Base-by-base conservation (phyloP, 2,113 vertebrate genomes). In the Otis tarda region DNA sequence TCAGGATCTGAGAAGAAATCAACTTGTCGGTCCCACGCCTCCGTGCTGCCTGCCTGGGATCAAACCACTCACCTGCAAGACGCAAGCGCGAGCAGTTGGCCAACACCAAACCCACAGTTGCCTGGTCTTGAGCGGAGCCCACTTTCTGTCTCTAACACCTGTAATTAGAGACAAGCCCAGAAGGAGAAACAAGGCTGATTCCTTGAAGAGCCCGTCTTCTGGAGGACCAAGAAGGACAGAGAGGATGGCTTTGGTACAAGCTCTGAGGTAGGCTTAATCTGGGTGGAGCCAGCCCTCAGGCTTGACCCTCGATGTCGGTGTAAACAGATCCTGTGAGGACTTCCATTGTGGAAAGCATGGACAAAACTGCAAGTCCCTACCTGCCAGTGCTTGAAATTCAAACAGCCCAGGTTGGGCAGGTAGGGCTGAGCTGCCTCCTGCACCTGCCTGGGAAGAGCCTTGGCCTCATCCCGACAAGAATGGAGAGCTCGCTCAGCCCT, bases 201-300 rank as follows among this genome's bases (percentile, higher is more conserved):
- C 74, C 87, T 68, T 76, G 57, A 71, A 64, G 70, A 49, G 78
- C 85, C 60, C 35, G 6, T 45, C 64, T 78, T 45, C 64, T 78
- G 81, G 93, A 93, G 87, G 60, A 91, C 82, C 73, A 64, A 77
- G 71, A 93, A 50, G 88, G 82, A 49, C 35, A 22, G 78, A 94
- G 61, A 10, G 6, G 82, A 39, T 76, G 49, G 85, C 77, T 93
- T 85, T 3, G 1, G 82, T 33, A 39, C 30, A 35, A 49, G 43
- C 35, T 79, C 65, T 60, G 82, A 73, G 82, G 49, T 17, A 63
- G 68, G 67, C 33, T 73, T 23, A 21, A 59, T 43, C 12, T 65
- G 75, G 79, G 85, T 79, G 88, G 70, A 65, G 53, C 14, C 63
- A 94, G 9, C 61, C 74, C 85, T 65, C 35, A 65, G 90, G 82